A percentile compares a stretch with the other conserved stretches of the same genome.
phyloP scores from a whole-genome alignment of 2,888 invertebrate genomes.

The Acleris emargana region DNA sequence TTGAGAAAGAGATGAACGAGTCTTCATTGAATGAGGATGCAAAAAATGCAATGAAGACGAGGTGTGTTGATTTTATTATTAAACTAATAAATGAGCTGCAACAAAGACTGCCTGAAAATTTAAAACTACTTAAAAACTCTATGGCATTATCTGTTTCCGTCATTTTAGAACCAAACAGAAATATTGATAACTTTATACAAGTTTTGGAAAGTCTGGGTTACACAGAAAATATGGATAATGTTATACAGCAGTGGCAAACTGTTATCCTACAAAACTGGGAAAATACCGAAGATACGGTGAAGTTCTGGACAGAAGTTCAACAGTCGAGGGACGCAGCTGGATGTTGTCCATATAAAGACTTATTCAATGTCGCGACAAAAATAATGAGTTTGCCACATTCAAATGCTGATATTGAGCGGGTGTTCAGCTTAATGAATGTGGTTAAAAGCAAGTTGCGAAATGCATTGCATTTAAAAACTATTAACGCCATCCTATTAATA shows the following conservation, averaged over 20 bases:
- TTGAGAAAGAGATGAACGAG: conserved; percentile 38
- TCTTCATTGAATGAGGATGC: conserved; percentile 31
- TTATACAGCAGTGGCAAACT: conserved; percentile 40
- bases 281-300: conserved; percentile 35
- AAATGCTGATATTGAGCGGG: conserved; percentile 39
- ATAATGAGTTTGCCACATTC: conserved; percentile 39
- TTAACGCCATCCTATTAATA: conserved; percentile 37
- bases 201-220: conserved; percentile 36
- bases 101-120: conserved; percentile 38
- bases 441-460: conserved; percentile 38
- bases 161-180: conserved; percentile 31
- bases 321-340: conserved; percentile 38
- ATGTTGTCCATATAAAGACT: conserved; percentile 34
- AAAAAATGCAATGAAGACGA: conserved; percentile 29
- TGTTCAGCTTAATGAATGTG: conserved; percentile 40
- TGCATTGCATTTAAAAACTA: conserved; percentile 37
- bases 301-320: conserved; percentile 38
- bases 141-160: not conserved
- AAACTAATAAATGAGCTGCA: conserved; percentile 36
- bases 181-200: conserved; percentile 32
- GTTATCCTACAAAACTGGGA: conserved; percentile 36
- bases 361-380: conserved; percentile 35
- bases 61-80: conserved; percentile 36
- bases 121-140: conserved; percentile 35
- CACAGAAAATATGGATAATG: conserved; percentile 37